Evolutionary conservation across 2,113 vertebrate genomes (phyloP), one percentile per base, ranked within the genome.

Genomic region (Vireo altiloquus): DNA sequence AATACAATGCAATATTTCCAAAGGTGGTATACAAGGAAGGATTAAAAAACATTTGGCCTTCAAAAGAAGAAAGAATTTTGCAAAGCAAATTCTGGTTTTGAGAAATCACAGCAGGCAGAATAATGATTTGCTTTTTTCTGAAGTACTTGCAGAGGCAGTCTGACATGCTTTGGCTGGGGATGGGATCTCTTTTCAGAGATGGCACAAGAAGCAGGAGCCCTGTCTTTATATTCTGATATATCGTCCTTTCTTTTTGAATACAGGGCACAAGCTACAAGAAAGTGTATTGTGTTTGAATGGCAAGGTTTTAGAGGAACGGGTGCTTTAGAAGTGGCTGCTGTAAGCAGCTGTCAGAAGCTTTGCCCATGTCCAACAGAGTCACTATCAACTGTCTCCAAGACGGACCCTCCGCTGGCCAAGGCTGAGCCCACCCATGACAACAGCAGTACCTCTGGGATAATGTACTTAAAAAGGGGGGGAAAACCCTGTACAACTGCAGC

Each of bases 371-470:
- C 0, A 1, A 16, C 18, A 78, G 8, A 40, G 13, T 19, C 47
- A 61, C 19, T 42, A 31, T 21, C 31, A 89, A 3, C 11, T 10
- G 5, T 14, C 21, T 72, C 18, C 22, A 44, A 37, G 18, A 24
- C 9, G 23, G 31, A 42, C 10, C 11, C 2, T 3, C 15, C 0
- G 0, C 10, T 50, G 33, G 27, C 52, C 37, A 65, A 50, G 13
- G 5, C 40, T 22, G 7, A 63, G 30, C 20, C 24, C 13, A 30
- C 10, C 24, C 1, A 0, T 23, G 59, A 23, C 35, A 15, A 12
- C 10, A 15, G 22, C 33, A 52, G 37, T 16, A 39, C 10, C 10
- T 52, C 68, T 59, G 68, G 37, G 10, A 44, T 44, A 25, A 20
- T 13, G 5, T 6, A 31, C 33, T 50, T 65, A 2, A 50, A 42